phyloP scores from a whole-genome alignment of 2,797 vertebrate species.

The Gallinago nigripennis region DNA sequence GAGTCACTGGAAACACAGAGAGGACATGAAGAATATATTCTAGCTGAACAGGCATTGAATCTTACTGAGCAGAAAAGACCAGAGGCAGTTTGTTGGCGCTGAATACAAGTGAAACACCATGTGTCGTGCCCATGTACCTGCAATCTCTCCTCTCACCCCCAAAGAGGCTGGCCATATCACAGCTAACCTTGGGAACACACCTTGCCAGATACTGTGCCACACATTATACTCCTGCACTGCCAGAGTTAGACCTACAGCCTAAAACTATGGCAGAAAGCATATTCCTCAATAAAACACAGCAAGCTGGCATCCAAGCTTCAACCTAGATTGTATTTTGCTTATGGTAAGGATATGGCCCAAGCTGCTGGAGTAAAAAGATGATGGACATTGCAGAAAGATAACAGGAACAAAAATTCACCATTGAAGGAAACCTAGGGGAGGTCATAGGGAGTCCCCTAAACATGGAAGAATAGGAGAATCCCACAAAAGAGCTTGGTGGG shows the following conservation, averaged over 20 bases:
- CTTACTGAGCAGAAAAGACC: neutral
- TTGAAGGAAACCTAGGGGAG: neutral
- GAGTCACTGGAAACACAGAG: neutral
- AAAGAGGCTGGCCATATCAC: neutral
- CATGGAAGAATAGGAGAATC: neutral
- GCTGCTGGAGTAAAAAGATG: neutral
- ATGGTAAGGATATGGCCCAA: rapidly evolving
- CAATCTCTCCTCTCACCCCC: neutral
- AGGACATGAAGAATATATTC: neutral
- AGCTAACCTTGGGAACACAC: neutral
- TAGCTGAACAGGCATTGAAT: neutral
- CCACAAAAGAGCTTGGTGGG: neutral
- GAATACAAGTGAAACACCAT: neutral
- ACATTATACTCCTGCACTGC: neutral
- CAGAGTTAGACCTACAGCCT: rapidly evolving
- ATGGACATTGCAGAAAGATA: neutral
- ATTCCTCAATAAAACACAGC: neutral
- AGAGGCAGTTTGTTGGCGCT: neutral
- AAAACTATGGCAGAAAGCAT: neutral
- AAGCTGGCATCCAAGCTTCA: neutral
- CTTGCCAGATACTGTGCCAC: neutral
- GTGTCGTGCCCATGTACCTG: neutral
- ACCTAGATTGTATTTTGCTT: neutral
- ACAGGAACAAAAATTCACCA: neutral
- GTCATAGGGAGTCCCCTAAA: neutral